Percentiles rank a stretch among this genome's conserved stretches.
Conservation (phyloP, 2,888 invertebrate species). For the Sisyra nigra region DNA sequence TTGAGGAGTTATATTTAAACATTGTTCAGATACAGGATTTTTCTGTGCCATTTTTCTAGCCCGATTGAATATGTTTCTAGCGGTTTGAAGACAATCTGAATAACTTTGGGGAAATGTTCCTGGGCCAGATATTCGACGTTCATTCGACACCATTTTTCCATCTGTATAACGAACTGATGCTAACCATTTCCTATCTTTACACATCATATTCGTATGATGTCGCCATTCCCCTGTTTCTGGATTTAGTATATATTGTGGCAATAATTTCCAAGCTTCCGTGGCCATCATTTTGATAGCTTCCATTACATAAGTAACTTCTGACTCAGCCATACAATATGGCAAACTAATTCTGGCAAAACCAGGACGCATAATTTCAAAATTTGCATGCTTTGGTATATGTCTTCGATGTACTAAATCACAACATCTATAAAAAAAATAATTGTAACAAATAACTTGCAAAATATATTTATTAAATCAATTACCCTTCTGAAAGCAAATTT, state of each 20-base stretch:
- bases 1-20: slow-evolving; percentile 49
- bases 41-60: slow-evolving; percentile 62
- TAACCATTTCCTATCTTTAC: slow-evolving; percentile 70
- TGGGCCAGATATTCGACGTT: slow-evolving; percentile 52
- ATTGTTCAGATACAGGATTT: slow-evolving; percentile 57
- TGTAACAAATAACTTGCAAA: background rate
- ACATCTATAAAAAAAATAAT: slow-evolving; percentile 5
- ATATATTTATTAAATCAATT: slow-evolving; percentile 24
- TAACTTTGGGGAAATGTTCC: slow-evolving; percentile 58
- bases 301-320: slow-evolving; percentile 63
- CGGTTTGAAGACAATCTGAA: slow-evolving; percentile 63
- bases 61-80: slow-evolving; percentile 58
- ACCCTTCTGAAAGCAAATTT: slow-evolving; percentile 42
- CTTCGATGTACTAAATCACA: slow-evolving; percentile 2
- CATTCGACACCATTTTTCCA: slow-evolving; percentile 59
- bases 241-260: slow-evolving; percentile 78
- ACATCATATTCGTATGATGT: slow-evolving; percentile 61
- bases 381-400: slow-evolving; percentile 24
- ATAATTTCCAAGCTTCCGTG: slow-evolving; percentile 73
- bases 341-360: slow-evolving; percentile 76
- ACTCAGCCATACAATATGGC: slow-evolving; percentile 69
- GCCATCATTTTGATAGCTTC: slow-evolving; percentile 78
- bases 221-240: slow-evolving; percentile 82
- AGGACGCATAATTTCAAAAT: slow-evolving; percentile 59
- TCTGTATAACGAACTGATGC: slow-evolving; percentile 57